Conservation (phyloP, 2,113 vertebrate genomes). For the Aplodontia rufa region DNA sequence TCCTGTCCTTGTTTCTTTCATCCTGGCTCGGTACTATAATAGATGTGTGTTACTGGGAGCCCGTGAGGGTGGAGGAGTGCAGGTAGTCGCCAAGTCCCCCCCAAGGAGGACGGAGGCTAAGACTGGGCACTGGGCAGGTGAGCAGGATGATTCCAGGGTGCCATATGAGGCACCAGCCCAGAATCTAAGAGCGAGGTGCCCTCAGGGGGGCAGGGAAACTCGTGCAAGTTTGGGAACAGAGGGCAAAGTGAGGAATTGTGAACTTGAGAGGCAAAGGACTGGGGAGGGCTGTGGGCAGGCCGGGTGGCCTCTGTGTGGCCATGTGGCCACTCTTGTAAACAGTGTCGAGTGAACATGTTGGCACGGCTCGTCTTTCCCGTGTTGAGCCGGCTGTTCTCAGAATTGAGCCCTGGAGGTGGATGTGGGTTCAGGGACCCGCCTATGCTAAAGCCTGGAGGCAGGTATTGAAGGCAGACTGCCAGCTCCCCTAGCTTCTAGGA, state of each 20-base stretch:
- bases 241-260: too few relatives aligned
- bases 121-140: fast-evolving
- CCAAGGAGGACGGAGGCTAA: not conserved
- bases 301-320: not conserved
- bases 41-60: not conserved
- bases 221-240: too few relatives aligned
- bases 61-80: not conserved
- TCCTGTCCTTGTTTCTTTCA: too few relatives aligned
- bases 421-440: not conserved
- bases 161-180: too few relatives aligned
- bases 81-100: not conserved
- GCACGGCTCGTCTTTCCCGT: fast-evolving
- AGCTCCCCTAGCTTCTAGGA: fast-evolving
- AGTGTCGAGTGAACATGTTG: not conserved
- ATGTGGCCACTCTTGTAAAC: not conserved
- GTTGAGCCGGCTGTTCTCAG: not conserved
- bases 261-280: not conserved
- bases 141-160: not conserved
- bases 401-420: fast-evolving
- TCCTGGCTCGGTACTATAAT: not conserved
- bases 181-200: too few relatives aligned
- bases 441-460: not conserved
- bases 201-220: not conserved
- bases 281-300: too few relatives aligned
- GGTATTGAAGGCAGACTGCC: fast-evolving